Base-by-base conservation (phyloP, 1,140 invertebrate species). In the Drosophila albomicans region DNA sequence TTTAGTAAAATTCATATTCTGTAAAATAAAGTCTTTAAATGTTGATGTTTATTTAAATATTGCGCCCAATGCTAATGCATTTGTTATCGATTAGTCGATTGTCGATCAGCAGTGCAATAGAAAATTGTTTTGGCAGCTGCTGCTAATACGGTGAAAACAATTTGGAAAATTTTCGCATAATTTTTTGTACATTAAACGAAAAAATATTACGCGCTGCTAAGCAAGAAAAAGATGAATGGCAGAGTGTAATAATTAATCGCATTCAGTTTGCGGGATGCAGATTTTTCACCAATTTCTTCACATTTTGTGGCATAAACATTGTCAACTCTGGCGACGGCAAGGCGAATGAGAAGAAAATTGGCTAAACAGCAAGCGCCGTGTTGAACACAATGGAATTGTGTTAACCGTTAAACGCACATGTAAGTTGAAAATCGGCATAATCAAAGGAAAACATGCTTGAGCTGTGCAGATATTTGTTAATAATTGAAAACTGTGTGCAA, bases 331-430 rank as follows among this genome's bases (percentile, higher is more conserved):
- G 70, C 48, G 48, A 74, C 71, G 71, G 71, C 71, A 74, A 74
- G 71, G 65, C 71, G 57, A 74, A 74, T 62, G 71, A 38, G 35
- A 74, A 74, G 35, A 74, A 74, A 74, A 74, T 74, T 74, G 65
- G 71, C 72, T 63, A 70, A 69, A 75, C 58, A 75, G 72, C 72
- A 69, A 69, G 6, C 35, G 72, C 72, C 72, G 67, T 63, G 58
- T 57, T 57, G 43, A 75, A 70, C 72, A 75, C 72, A 57, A 75
- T 75, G 66, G 66, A 75, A 75, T 75, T 75, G 66, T 75, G 72
- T 75, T 75, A 75, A 75, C 66, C 66, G 56, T 63, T 75, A 63
- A 58, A 58, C 43, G 58, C 51, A 75, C 49, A 75, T 75, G 72
- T 75, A 64, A 75, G 72, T 75, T 1, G 2, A 63, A 75, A 75